phyloP scores from a whole-genome alignment of 2,113 vertebrate species.

The Zosterops pallidus region DNA sequence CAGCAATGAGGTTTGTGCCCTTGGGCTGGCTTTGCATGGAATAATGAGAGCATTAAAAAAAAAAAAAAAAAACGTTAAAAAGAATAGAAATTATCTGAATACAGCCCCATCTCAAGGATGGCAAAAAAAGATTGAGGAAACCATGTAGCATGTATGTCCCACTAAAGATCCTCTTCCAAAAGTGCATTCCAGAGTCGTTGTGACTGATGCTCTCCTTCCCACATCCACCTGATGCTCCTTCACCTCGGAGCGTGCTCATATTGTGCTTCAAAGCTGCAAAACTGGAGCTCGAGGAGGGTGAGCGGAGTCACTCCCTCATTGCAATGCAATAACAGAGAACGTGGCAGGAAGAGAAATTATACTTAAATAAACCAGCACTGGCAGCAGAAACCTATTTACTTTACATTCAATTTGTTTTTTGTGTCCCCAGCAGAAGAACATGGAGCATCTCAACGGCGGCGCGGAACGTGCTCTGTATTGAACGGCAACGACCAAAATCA shows the following conservation, averaged over 20 bases:
- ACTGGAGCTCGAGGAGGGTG: neutral
- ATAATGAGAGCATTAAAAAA: neutral
- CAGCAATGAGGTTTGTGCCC: rapidly evolving
- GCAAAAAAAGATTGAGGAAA: neutral
- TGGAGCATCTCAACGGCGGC: rapidly evolving
- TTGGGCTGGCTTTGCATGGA: neutral
- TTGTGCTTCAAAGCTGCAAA: neutral
- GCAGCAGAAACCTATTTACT: conserved; percentile 30
- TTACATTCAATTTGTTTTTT: conserved; percentile 26
- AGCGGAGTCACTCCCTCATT: neutral
- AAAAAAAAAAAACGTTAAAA: neutral
- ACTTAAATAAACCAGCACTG: conserved; percentile 13
- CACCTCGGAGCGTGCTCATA: neutral
- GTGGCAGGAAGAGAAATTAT: conserved; percentile 13
- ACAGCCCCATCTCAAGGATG: rapidly evolving
- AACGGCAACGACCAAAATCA: neutral
- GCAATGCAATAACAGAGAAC: neutral
- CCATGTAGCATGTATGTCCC: rapidly evolving
- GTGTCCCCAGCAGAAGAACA: neutral
- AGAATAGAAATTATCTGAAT: neutral
- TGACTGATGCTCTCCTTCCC: neutral
- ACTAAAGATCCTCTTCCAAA: neutral
- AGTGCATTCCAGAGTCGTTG: rapidly evolving
- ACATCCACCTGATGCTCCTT: neutral
- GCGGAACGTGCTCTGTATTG: neutral